phyloP scores from a whole-genome alignment of 2,113 vertebrate species.

The Ammospiza nelsoni region DNA sequence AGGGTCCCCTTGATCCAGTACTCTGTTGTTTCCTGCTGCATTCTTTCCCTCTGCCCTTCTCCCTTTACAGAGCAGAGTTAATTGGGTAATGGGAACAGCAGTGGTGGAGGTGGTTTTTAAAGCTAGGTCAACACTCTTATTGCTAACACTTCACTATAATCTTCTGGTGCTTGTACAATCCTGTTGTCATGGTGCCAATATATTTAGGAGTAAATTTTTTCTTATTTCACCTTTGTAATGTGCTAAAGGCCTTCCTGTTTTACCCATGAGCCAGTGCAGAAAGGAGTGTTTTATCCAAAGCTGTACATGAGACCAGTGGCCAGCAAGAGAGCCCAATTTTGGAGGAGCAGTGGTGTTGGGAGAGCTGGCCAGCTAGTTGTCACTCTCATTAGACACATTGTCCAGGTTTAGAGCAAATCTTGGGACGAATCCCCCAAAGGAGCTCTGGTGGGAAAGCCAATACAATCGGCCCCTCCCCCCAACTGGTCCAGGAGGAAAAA shows the following conservation, averaged over 20 bases:
- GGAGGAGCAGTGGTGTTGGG: neutral
- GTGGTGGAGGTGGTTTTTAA: neutral
- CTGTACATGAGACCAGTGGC: neutral
- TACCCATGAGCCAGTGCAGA: neutral
- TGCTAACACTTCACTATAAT: neutral
- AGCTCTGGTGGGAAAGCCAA: no score
- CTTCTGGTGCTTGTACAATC: neutral
- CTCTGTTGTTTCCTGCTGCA: neutral
- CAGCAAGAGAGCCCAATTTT: neutral
- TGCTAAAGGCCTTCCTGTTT: neutral
- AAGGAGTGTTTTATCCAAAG: neutral
- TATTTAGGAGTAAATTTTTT: neutral
- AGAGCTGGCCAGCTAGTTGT: neutral
- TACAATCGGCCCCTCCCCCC: no score
- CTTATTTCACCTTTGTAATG: neutral
- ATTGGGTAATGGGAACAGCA: neutral
- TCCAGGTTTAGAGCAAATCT: no score
- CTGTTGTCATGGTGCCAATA: neutral
- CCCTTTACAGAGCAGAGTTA: neutral
- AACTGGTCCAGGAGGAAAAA: no score
- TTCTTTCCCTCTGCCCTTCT: neutral
- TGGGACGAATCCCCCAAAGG: no score
- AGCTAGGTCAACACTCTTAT: neutral
- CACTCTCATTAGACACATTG: neutral
- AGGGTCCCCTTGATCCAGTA: neutral